Conservation (phyloP, 2,113 vertebrate genomes). For the Neotragus pygmaeus region DNA sequence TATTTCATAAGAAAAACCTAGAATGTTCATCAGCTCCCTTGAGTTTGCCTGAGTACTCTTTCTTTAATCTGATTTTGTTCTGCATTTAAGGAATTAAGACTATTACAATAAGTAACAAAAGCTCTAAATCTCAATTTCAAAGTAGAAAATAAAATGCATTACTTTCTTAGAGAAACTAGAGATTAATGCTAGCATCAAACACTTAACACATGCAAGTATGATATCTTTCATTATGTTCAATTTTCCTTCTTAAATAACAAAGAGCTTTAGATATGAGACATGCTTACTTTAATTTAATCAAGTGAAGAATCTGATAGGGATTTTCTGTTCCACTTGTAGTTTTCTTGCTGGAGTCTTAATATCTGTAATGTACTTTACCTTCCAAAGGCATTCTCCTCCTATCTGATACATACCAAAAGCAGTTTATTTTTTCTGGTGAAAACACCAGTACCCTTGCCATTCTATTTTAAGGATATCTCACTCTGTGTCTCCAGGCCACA, state of each 20-base stretch:
- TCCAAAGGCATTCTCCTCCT: not conserved
- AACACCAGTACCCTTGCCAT: not conserved
- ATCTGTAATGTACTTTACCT: not conserved
- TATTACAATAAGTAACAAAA: not conserved
- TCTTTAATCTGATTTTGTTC: not conserved
- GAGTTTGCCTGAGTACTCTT: not conserved
- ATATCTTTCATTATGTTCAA: not conserved
- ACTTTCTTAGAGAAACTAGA: not conserved
- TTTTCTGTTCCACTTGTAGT: not conserved
- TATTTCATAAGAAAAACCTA: not conserved
- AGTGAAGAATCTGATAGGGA: not conserved
- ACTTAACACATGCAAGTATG: not conserved
- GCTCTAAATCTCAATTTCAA: conserved; percentile 12
- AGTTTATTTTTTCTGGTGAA: not conserved
- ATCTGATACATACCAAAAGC: not conserved
- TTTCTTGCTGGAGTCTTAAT: not conserved
- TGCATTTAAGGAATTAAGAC: not conserved
- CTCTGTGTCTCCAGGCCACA: not conserved
- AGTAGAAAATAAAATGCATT: conserved; percentile 10
- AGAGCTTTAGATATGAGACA: not conserved
- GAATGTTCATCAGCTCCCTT: not conserved
- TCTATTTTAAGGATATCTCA: not conserved
- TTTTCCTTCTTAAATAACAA: not conserved
- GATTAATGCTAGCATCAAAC: not conserved
- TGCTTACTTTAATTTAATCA: not conserved